Evolutionary conservation across 2,113 vertebrate genomes (phyloP).

Genomic region (Triplophysa siluroides): DNA sequence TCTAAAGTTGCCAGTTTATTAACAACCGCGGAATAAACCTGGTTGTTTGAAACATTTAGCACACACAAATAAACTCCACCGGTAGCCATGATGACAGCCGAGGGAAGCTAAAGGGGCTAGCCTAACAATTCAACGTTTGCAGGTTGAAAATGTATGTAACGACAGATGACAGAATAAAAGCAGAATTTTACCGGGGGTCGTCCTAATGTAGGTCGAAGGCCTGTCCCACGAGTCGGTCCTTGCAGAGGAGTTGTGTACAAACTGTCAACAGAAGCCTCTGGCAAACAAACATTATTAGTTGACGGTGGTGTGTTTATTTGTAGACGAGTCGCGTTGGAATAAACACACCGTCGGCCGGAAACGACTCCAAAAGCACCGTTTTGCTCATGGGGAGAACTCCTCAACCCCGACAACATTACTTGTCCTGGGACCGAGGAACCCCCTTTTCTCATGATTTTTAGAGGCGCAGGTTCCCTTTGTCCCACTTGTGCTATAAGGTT

Average conservation of each 20-base stretch:
- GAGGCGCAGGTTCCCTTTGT: slow-evolving; percentile 52
- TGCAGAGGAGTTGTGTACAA: slow-evolving; percentile 61
- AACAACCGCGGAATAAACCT: background rate
- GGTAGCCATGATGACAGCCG: slow-evolving; percentile 38
- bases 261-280: slow-evolving; percentile 53
- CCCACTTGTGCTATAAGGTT: slow-evolving; percentile 45
- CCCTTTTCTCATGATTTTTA: slow-evolving; percentile 63
- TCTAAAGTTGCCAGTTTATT: background rate
- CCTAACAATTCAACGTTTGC: background rate
- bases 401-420: slow-evolving; percentile 52
- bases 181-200: slow-evolving; percentile 62
- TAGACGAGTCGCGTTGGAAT: slow-evolving; percentile 47
- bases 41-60: background rate
- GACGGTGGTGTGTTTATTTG: slow-evolving; percentile 59
- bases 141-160: background rate
- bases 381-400: slow-evolving; percentile 48
- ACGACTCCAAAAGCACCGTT: slow-evolving; percentile 42
- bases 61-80: background rate
- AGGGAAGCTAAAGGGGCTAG: slow-evolving; percentile 29
- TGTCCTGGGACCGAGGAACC: slow-evolving; percentile 55
- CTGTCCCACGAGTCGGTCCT: slow-evolving; percentile 54
- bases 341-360: slow-evolving; percentile 50
- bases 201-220: slow-evolving; percentile 56
- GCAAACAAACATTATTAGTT: slow-evolving; percentile 46
- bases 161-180: background rate